Percentiles rank a stretch among this genome's conserved stretches.
phyloP scores from a whole-genome alignment of 37 sponge, comb jelly and placozoan species.

The Oscarella lobularis region DNA sequence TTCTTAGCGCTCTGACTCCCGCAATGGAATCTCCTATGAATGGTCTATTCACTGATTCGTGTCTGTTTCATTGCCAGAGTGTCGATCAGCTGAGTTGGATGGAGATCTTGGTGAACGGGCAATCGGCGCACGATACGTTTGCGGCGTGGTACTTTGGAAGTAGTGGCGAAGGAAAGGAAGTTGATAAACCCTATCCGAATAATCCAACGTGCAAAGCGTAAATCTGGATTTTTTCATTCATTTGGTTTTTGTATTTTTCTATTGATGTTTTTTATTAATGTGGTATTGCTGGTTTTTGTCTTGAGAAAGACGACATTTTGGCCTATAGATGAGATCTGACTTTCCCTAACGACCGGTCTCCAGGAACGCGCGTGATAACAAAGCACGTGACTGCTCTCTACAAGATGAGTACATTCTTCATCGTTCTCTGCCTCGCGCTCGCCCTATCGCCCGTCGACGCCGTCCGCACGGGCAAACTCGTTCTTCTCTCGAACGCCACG shows the following conservation, averaged over 20 bases:
- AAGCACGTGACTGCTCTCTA: no score
- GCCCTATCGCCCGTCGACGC: neutral
- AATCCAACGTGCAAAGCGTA: constrained; percentile 51
- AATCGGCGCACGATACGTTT: constrained; percentile 35
- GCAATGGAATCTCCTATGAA: constrained; percentile 21
- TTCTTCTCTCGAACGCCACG: neutral
- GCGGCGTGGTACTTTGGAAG: constrained; percentile 43
- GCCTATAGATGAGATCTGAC: no score
- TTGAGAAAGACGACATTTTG: no score
- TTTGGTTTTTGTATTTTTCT: no score
- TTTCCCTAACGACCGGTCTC: no score
- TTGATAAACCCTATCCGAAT: constrained; percentile 19
- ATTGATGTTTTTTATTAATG: no score
- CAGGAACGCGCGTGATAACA: no score
- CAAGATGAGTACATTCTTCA: no score
- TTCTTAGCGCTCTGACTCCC: constrained; percentile 13
- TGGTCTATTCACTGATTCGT: constrained; percentile 55
- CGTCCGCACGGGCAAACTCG: neutral
- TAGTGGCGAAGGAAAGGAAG: neutral
- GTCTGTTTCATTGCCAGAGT: constrained; percentile 66
- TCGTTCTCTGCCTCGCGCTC: neutral
- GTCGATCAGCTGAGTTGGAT: constrained; percentile 36
- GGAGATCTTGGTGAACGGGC: constrained; percentile 12
- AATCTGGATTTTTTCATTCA: no score
- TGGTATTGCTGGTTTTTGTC: no score